These are phyloP conservation scores for Porites cylindrica DNA, from an alignment of 92 coral and sea anemone species.

Conservation along the genomic window DNA sequence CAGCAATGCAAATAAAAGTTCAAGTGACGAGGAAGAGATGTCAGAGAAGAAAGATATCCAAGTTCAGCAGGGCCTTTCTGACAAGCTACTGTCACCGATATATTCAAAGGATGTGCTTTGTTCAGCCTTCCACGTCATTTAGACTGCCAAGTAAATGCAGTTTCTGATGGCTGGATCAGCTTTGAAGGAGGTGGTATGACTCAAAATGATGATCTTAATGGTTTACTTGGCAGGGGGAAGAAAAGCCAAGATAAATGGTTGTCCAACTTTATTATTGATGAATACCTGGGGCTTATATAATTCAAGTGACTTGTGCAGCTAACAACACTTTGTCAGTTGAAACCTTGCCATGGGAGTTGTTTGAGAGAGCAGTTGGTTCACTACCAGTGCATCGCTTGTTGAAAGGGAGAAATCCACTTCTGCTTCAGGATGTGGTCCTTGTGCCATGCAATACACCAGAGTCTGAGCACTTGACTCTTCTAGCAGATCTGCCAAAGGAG, in stretches of 20 bases:
- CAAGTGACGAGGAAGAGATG: conserved; percentile 29
- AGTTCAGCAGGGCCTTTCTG: conserved; percentile 46
- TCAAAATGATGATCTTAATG: conserved; percentile 39
- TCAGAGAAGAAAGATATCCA: not conserved
- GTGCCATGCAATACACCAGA: conserved; percentile 65
- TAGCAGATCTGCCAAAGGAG: conserved; percentile 58
- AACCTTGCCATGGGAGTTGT: conserved; percentile 59
- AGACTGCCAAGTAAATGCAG: conserved; percentile 54
- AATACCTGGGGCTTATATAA: conserved; percentile 39
- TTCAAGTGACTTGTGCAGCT: conserved; percentile 21
- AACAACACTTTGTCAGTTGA: conserved; percentile 31
- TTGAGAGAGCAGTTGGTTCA: conserved; percentile 53
- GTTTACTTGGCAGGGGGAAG: conserved; percentile 41
- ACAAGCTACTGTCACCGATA: conserved; percentile 9
- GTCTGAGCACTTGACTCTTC: conserved; percentile 69
- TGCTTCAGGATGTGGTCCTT: conserved; percentile 58
- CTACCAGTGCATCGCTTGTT: conserved; percentile 34
- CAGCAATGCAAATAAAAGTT: not conserved
- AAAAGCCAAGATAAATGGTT: conserved; percentile 45
- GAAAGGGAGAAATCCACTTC: not conserved
- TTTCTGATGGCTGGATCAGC: conserved; percentile 47
- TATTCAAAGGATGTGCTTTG: conserved; percentile 34
- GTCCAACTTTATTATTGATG: conserved; percentile 59
- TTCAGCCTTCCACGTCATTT: conserved; percentile 48
- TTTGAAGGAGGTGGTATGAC: conserved; percentile 52